phyloP scores from a whole-genome alignment of 2,888 invertebrate species.

The Andrena hattorfiana region DNA sequence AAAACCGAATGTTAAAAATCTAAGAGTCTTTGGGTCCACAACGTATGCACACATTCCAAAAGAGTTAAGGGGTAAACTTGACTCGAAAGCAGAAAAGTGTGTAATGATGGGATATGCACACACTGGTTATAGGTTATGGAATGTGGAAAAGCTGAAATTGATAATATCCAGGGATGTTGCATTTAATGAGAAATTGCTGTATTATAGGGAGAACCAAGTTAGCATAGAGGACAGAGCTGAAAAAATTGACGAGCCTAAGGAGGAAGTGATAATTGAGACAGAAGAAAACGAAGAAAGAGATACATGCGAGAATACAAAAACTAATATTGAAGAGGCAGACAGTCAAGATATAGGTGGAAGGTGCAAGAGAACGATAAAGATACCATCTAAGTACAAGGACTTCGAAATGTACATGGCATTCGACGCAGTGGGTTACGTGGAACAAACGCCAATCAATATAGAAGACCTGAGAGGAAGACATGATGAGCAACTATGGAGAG shows the following conservation, averaged over 20 bases:
- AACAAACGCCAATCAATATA: too few species aligned
- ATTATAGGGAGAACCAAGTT: neutral
- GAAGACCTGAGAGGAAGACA: too few species aligned
- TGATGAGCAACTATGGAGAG: too few species aligned
- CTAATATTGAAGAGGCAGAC: neutral
- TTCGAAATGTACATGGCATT: too few species aligned
- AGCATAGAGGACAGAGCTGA: neutral
- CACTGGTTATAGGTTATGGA: slow-evolving; percentile 37
- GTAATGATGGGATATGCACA: slow-evolving; percentile 20
- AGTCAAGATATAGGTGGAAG: too few species aligned
- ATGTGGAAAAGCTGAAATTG: neutral
- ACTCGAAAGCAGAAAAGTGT: slow-evolving; percentile 6
- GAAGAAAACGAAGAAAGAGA: neutral
- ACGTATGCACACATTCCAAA: slow-evolving; percentile 19
- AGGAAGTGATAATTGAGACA: neutral
- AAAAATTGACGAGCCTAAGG: slow-evolving; percentile 17
- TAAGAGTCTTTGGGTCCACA: slow-evolving; percentile 10
- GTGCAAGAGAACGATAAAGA: too few species aligned
- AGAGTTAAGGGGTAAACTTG: slow-evolving; percentile 9
- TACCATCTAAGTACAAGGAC: too few species aligned
- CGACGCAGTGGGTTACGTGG: too few species aligned
- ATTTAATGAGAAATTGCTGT: neutral
- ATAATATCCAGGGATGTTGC: slow-evolving; percentile 15
- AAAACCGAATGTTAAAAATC: slow-evolving; percentile 7
- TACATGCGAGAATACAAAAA: neutral